Conservation (phyloP, 2,113 vertebrate species). For the Sitta europaea region DNA sequence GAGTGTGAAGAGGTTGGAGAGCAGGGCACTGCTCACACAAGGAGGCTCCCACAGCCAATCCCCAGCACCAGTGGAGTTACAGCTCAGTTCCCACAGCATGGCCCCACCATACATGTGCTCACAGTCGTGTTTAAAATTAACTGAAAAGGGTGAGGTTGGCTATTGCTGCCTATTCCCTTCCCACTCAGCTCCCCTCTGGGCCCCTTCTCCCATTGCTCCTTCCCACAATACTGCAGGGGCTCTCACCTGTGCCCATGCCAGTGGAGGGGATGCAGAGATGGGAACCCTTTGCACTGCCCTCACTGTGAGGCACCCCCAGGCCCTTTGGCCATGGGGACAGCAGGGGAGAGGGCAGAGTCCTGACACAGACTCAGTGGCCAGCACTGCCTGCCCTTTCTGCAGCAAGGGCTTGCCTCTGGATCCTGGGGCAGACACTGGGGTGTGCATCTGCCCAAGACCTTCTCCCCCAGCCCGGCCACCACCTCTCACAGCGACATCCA, state of each 20-base stretch:
- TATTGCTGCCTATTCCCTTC: neutral
- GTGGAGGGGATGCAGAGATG: neutral
- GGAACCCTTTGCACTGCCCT: neutral
- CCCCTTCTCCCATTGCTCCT: neutral
- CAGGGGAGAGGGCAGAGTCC: neutral
- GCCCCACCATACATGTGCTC: neutral
- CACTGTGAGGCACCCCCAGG: neutral
- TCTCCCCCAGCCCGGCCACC: neutral
- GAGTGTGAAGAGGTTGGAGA: neutral
- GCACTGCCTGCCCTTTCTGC: neutral
- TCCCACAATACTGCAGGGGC: rapidly evolving
- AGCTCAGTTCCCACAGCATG: neutral
- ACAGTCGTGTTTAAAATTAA: neutral
- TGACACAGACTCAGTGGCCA: neutral
- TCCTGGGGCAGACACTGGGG: rapidly evolving
- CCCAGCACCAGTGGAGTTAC: neutral
- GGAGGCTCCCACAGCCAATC: neutral
- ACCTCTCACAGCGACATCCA: conserved; percentile 17
- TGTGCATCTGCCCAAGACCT: neutral
- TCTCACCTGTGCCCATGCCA: neutral
- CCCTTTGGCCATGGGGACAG: neutral
- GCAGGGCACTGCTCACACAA: neutral
- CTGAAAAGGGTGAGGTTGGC: neutral
- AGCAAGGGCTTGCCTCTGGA: neutral
- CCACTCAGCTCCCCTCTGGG: neutral